phyloP scores from a whole-genome alignment of 2,888 invertebrate species.

The Lasioglossum malachurum region DNA sequence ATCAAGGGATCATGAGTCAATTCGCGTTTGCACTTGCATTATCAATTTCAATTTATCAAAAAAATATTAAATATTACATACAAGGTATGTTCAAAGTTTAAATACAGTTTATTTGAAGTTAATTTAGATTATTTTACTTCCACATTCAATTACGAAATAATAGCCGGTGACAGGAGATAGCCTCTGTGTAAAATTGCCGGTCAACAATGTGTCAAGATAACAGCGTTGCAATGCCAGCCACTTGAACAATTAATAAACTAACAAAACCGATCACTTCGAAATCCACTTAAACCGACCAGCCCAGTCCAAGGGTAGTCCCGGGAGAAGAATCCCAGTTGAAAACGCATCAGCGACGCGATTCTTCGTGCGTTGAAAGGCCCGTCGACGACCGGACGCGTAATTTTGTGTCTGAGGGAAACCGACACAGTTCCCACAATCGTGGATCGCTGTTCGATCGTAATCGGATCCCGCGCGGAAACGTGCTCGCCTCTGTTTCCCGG shows the following conservation, averaged over 20 bases:
- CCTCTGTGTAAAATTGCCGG: too few relatives aligned
- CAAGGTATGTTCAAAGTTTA: too few relatives aligned
- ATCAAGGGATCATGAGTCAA: too few relatives aligned
- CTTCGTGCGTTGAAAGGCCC: not conserved
- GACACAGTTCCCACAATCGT: not conserved
- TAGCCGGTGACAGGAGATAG: too few relatives aligned
- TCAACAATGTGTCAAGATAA: too few relatives aligned
- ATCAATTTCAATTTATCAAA: too few relatives aligned
- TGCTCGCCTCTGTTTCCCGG: constrained; percentile 23
- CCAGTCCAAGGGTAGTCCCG: not conserved
- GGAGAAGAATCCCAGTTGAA: not conserved
- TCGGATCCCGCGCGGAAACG: constrained; percentile 48
- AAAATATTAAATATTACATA: too few relatives aligned
- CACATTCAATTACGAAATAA: too few relatives aligned
- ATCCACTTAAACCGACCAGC: not conserved
- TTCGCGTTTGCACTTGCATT: too few relatives aligned
- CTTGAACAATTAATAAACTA: not conserved
- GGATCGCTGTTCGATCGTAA: constrained; percentile 44
- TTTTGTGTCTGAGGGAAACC: not conserved
- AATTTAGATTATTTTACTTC: too few relatives aligned
- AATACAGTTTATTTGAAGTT: too few relatives aligned
- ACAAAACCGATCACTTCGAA: not conserved
- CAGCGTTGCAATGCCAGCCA: too few relatives aligned
- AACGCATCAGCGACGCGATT: not conserved
- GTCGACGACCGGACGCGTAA: not conserved